Conservation (phyloP, 2,797 vertebrate species). For the Myioborus miniatus region DNA sequence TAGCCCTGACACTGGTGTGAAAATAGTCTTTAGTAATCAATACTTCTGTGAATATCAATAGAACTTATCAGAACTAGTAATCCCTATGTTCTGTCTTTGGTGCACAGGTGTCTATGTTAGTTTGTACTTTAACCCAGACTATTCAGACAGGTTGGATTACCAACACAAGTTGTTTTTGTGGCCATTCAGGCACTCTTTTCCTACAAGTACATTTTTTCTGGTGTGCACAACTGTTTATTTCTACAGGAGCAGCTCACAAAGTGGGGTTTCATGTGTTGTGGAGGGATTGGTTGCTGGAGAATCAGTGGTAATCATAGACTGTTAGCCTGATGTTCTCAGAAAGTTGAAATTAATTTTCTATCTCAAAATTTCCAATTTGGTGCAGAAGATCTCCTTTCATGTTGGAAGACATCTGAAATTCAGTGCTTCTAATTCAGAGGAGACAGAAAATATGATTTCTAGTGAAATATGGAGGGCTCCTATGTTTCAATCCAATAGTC, state of each 20-base stretch:
- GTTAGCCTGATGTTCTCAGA: background rate
- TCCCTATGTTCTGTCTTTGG: background rate
- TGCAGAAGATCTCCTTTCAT: background rate
- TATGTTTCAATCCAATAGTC: background rate
- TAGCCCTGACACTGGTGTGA: background rate
- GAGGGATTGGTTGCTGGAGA: background rate
- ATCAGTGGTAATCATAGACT: background rate
- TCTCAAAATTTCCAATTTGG: too few relatives aligned
- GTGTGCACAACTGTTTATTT: background rate
- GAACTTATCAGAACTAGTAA: background rate
- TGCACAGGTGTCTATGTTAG: background rate
- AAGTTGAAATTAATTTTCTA: background rate
- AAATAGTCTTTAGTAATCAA: background rate
- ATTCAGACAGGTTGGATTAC: background rate
- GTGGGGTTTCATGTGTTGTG: too few relatives aligned
- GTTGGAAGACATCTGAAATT: background rate
- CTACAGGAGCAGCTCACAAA: background rate
- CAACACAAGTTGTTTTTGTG: background rate
- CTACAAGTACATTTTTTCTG: background rate
- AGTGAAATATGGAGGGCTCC: background rate
- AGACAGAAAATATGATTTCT: background rate
- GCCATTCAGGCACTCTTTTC: background rate
- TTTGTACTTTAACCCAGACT: background rate
- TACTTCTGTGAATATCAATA: background rate
- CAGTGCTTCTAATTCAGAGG: background rate